Conservation (phyloP, 2,888 invertebrate genomes). For the Ophion ventricosus region DNA sequence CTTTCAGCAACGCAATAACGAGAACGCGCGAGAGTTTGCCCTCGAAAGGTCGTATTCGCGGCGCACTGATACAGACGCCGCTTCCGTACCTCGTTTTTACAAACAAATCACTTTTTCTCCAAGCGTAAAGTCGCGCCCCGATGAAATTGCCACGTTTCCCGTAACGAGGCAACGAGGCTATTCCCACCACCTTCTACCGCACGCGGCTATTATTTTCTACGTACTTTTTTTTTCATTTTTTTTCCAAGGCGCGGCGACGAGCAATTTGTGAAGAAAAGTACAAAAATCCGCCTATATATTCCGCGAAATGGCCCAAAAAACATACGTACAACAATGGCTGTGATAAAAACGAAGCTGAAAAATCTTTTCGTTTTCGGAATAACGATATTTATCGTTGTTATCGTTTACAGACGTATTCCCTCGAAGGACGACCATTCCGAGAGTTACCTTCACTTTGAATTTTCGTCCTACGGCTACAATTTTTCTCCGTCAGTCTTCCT, state of each 20-base stretch:
- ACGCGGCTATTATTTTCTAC: too few relatives aligned
- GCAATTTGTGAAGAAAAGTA: not conserved
- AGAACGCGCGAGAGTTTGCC: slow-evolving; percentile 40
- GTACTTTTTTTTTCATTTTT: too few relatives aligned
- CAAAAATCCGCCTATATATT: too few relatives aligned
- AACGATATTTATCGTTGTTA: too few relatives aligned
- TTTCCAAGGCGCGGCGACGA: not conserved
- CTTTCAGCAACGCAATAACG: slow-evolving; percentile 32
- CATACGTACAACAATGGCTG: too few relatives aligned
- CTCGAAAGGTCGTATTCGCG: slow-evolving; percentile 30
- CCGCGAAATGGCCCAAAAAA: not conserved
- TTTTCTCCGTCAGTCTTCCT: not conserved
- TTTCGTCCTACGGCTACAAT: too few relatives aligned
- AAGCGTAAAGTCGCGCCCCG: not conserved
- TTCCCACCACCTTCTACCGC: too few relatives aligned
- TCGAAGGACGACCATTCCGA: too few relatives aligned
- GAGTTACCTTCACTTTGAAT: too few relatives aligned
- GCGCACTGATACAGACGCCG: not conserved
- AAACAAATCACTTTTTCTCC: not conserved
- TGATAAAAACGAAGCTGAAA: too few relatives aligned
- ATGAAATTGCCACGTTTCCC: not conserved
- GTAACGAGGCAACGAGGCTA: not conserved
- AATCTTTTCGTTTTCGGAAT: too few relatives aligned
- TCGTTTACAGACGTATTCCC: too few relatives aligned
- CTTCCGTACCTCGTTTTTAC: not conserved